Evolutionary conservation across 2,113 vertebrate species (phyloP).

Genomic region (Boulengeromyrus knoepffleri): DNA sequence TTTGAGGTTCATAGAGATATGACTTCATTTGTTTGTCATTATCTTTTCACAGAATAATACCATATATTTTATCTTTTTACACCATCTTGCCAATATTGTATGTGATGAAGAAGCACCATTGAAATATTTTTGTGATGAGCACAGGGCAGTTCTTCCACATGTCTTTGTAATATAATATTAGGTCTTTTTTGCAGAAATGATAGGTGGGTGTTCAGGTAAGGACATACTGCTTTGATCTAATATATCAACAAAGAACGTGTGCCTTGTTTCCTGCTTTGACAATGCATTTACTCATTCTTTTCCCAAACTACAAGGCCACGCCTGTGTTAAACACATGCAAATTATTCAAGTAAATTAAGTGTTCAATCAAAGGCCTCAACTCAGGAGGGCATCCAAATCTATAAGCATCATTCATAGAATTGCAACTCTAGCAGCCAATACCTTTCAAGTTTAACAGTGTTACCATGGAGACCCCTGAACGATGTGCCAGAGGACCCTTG

Average conservation of each 20-base stretch:
- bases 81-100: background rate
- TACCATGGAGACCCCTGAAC: constrained; percentile 26
- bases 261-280: background rate
- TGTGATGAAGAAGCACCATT: background rate
- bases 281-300: background rate
- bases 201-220: background rate
- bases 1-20: background rate
- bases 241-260: background rate
- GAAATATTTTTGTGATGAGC: background rate
- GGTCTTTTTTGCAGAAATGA: background rate
- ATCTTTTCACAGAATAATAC: background rate
- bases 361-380: background rate
- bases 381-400: background rate
- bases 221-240: background rate
- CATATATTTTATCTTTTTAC: background rate
- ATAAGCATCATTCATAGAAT: background rate
- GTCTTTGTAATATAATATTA: background rate
- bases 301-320: background rate
- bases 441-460: constrained; percentile 29
- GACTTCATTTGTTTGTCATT: background rate
- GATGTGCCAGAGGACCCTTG: constrained; percentile 7
- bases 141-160: background rate
- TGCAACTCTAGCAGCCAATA: constrained; percentile 22
- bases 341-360: constrained; percentile 6
- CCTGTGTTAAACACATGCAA: background rate